Evolutionary conservation across 2,113 vertebrate species (phyloP).

Genomic region (Poeciliopsis retropinna): DNA sequence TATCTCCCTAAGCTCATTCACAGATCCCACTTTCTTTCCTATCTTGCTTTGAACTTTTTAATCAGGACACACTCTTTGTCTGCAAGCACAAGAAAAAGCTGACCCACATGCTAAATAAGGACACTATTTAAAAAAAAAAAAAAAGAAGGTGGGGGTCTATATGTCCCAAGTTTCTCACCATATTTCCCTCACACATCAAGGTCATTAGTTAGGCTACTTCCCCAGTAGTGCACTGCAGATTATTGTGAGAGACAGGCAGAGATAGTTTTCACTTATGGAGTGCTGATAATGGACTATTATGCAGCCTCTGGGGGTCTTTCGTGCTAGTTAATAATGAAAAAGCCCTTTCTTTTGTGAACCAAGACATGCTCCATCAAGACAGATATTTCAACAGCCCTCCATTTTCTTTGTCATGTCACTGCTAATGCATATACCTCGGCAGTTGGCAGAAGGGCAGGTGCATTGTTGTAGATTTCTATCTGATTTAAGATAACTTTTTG

Average conservation of each 20-base stretch:
- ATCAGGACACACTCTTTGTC: conserved; percentile 65
- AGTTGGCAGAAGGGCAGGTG: background rate
- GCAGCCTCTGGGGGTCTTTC: conserved; percentile 3
- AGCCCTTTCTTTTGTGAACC: conserved; percentile 6
- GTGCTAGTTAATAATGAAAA: conserved; percentile 10
- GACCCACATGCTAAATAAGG: conserved; percentile 75
- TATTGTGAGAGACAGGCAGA: conserved; percentile 4
- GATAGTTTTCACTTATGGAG: conserved; percentile 15
- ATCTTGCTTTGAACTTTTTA: conserved; percentile 43
- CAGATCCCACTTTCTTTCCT: conserved; percentile 57
- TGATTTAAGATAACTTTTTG: background rate
- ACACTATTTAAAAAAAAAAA: conserved; percentile 37
- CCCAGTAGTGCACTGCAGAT: conserved; percentile 1
- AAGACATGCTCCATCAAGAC: background rate
- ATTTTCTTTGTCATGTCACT: background rate
- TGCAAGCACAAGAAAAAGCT: conserved; percentile 63
- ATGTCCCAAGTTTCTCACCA: conserved; percentile 50
- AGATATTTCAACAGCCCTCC: conserved; percentile 1
- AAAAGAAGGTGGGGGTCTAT: conserved; percentile 24
- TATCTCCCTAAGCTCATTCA: conserved; percentile 64
- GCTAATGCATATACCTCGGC: background rate
- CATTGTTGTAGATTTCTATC: background rate
- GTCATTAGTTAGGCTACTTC: conserved; percentile 33
- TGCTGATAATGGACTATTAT: conserved; percentile 1
- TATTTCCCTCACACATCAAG: conserved; percentile 32